Conservation (phyloP, 2,113 vertebrate genomes). For the Tupaia chinensis region DNA sequence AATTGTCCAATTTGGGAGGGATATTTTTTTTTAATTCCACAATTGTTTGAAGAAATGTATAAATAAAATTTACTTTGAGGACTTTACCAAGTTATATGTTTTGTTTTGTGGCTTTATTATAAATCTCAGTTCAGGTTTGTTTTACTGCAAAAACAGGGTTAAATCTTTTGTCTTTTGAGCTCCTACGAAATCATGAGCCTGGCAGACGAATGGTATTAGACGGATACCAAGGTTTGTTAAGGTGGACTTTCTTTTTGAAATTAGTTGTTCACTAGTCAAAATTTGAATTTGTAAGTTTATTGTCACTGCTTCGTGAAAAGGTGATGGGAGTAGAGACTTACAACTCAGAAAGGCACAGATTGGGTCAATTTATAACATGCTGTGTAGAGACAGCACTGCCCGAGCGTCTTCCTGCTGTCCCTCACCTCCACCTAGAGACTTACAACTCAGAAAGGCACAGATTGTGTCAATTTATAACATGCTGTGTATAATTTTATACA, state of each 20-base stretch:
- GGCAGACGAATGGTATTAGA: conserved; percentile 21
- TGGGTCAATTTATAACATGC: neutral
- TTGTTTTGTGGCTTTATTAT: conserved; percentile 67
- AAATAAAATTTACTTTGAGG: conserved; percentile 84
- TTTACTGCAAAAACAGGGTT: neutral
- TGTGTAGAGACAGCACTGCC: too few relatives aligned
- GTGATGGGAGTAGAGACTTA: neutral
- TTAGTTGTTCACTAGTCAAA: neutral
- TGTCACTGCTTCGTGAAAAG: neutral
- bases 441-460: too few relatives aligned
- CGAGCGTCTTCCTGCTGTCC: too few relatives aligned
- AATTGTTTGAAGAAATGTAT: conserved; percentile 79
- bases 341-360: neutral
- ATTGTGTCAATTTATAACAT: too few relatives aligned
- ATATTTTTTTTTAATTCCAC: conserved; percentile 76
- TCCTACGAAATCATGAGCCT: neutral
- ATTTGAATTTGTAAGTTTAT: neutral
- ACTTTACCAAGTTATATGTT: conserved; percentile 73
- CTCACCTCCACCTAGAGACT: too few relatives aligned
- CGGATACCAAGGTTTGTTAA: neutral
- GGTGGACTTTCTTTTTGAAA: conserved; percentile 41
- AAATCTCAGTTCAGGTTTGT: conserved; percentile 34
- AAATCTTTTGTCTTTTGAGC: conserved; percentile 35
- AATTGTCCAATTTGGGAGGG: conserved; percentile 62
- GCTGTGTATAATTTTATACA: neutral